These are phyloP conservation scores for Archivesica marissinica DNA, from an alignment of 1,140 invertebrate genomes.

Conservation along the genomic window DNA sequence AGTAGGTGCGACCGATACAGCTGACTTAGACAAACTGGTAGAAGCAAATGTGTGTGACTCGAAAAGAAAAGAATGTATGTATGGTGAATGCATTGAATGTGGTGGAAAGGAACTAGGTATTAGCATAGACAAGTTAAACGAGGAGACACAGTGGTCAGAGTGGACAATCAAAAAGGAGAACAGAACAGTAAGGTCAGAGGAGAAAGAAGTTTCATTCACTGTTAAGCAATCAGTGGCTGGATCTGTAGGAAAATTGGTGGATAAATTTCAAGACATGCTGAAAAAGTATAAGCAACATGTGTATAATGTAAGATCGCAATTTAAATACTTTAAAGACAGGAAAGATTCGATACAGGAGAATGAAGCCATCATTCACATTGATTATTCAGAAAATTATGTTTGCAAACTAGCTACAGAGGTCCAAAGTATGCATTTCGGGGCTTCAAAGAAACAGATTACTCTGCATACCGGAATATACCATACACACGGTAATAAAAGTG, in stretches of 20 bases:
- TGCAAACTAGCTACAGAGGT: slow-evolving; percentile 47
- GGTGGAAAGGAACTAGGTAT: not conserved
- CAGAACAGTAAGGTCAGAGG: not conserved
- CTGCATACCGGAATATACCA: slow-evolving; percentile 43
- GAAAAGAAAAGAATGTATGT: not conserved
- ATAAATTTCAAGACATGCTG: not conserved
- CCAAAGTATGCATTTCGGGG: slow-evolving; percentile 67
- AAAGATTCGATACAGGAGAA: slow-evolving; percentile 11
- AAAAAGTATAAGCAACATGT: slow-evolving; percentile 23
- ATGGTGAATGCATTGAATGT: not conserved
- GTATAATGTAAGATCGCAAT: not conserved
- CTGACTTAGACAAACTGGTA: not conserved
- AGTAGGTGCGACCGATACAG: not conserved
- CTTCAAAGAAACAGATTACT: slow-evolving; percentile 57
- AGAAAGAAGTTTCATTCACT: not conserved
- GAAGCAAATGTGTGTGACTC: slow-evolving; percentile 21
- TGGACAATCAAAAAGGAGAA: slow-evolving; percentile 17
- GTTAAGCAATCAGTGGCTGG: not conserved
- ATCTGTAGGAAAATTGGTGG: not conserved
- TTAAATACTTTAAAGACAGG: not conserved
- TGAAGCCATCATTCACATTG: slow-evolving; percentile 63
- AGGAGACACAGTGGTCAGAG: not conserved
- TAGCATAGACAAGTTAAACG: not conserved
- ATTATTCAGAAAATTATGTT: slow-evolving; percentile 67
- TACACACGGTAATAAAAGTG: not conserved